Conservation (phyloP, 1,140 invertebrate genomes). For the Apolygus lucorum region DNA sequence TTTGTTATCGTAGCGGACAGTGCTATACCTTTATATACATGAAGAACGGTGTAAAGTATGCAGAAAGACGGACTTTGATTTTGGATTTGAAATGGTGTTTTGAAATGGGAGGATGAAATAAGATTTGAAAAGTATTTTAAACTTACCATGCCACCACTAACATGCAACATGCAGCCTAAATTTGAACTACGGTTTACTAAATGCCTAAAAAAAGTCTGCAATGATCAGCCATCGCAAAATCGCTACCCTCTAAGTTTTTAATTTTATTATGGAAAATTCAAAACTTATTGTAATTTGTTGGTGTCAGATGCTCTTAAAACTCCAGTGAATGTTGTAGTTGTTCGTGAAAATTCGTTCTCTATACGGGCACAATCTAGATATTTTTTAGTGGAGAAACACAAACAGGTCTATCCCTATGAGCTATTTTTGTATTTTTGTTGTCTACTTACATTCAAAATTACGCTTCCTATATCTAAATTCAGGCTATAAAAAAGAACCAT, state of each 20-base stretch:
- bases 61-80: too few species aligned
- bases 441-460: not conserved
- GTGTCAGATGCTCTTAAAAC: not conserved
- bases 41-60: too few species aligned
- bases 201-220: not conserved
- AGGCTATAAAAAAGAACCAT: not conserved
- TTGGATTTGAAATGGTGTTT: not conserved
- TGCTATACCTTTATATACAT: too few species aligned
- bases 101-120: not conserved
- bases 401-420: not conserved
- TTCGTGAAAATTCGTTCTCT: not conserved
- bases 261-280: not conserved
- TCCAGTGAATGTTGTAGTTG: too few species aligned
- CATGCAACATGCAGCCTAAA: slow-evolving; percentile 11
- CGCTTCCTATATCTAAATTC: not conserved
- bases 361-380: not conserved
- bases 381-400: not conserved
- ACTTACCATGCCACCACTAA: slow-evolving; percentile 9
- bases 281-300: too few species aligned
- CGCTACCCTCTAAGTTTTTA: not conserved
- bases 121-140: slow-evolving; percentile 1
- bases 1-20: too few species aligned
- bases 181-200: not conserved
- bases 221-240: slow-evolving; percentile 1
- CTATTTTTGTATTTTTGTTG: not conserved